A percentile compares a stretch with the other conserved stretches of the same genome.
phyloP scores from a whole-genome alignment of 2,888 invertebrate genomes.

The Cecidostiba fungosa region DNA sequence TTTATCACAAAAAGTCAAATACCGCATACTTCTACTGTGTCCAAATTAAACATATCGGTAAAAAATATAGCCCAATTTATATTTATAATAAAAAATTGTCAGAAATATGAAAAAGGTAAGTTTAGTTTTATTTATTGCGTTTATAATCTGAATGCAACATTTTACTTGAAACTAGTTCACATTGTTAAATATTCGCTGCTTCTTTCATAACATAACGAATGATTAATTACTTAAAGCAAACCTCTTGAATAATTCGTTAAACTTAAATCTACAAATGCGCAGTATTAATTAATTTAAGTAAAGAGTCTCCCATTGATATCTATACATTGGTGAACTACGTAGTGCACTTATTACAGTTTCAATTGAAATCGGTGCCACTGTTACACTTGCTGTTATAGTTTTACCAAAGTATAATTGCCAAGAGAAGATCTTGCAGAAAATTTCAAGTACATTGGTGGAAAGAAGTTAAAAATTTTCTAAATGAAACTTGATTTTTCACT shows the following conservation, averaged over 20 bases:
- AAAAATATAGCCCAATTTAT: slow-evolving; percentile 32
- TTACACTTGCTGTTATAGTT: slow-evolving; percentile 30
- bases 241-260: slow-evolving; percentile 60
- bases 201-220: slow-evolving; percentile 58
- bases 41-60: slow-evolving; percentile 20
- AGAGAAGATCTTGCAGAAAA: slow-evolving; percentile 52
- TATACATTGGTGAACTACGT: slow-evolving; percentile 58
- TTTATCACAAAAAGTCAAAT: slow-evolving; percentile 32
- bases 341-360: slow-evolving; percentile 31
- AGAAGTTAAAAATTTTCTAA: slow-evolving; percentile 55
- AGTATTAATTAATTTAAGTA: slow-evolving; percentile 54
- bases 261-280: slow-evolving; percentile 65
- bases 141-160: slow-evolving; percentile 70
- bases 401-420: slow-evolving; percentile 62
- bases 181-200: slow-evolving; percentile 64
- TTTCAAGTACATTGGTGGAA: slow-evolving; percentile 52
- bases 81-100: slow-evolving; percentile 50
- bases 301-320: slow-evolving; percentile 57
- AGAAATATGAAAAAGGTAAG: slow-evolving; percentile 48
- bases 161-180: slow-evolving; percentile 68
- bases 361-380: slow-evolving; percentile 20
- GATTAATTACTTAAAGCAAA: slow-evolving; percentile 60
- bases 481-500: slow-evolving; percentile 54
- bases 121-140: slow-evolving; percentile 68
- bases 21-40: slow-evolving; percentile 28